phyloP scores from a whole-genome alignment of 2,797 vertebrate genomes.

The Pogonophryne albipinna region DNA sequence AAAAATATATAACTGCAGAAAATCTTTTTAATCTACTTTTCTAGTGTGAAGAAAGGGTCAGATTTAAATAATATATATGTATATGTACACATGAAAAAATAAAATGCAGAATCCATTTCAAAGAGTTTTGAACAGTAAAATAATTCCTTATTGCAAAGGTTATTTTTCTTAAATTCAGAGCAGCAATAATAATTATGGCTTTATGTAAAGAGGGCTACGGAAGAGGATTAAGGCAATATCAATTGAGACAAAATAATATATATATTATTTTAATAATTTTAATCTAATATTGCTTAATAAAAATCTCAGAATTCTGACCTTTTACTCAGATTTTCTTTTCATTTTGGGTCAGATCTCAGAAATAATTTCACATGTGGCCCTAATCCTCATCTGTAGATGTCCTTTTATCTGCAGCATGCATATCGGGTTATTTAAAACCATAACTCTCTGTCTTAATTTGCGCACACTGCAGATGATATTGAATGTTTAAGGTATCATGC shows the following conservation, averaged over 20 bases:
- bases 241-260: too few species aligned
- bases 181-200: conserved; percentile 24
- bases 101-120: conserved; percentile 27
- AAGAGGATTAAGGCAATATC: too few species aligned
- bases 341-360: too few species aligned
- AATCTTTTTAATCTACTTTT: conserved; percentile 30
- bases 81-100: conserved; percentile 44
- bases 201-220: conserved; percentile 11
- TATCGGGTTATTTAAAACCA: conserved; percentile 3
- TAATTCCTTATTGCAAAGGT: neutral
- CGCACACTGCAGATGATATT: neutral
- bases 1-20: neutral
- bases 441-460: neutral
- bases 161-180: conserved; percentile 4
- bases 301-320: too few species aligned
- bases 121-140: neutral
- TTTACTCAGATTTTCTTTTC: too few species aligned
- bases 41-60: conserved; percentile 37
- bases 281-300: too few species aligned
- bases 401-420: conserved; percentile 11
- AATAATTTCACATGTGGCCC: too few species aligned
- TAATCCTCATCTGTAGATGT: conserved; percentile 7
- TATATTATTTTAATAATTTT: too few species aligned
- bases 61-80: conserved; percentile 29
- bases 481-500: neutral